Evolutionary conservation across 2,797 vertebrate genomes (phyloP).

Genomic region (Acrocephalus scirpaceus): DNA sequence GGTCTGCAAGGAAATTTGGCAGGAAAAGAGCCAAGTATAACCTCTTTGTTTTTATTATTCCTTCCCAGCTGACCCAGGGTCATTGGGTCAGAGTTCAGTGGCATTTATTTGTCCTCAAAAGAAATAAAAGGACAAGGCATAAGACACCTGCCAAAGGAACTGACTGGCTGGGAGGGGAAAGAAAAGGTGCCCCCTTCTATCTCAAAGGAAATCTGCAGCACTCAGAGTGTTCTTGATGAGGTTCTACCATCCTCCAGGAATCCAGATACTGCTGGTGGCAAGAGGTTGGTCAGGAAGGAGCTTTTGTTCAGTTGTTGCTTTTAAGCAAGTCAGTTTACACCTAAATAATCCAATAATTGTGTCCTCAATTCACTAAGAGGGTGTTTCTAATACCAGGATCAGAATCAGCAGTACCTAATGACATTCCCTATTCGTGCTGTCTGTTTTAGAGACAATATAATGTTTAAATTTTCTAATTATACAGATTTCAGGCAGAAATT

Average conservation of each 20-base stretch:
- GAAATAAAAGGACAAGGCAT: neutral
- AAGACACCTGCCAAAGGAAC: neutral
- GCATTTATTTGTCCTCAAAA: neutral
- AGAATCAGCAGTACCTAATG: neutral
- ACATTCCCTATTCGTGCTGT: neutral
- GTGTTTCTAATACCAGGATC: neutral
- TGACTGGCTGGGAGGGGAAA: neutral
- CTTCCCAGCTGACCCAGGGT: neutral
- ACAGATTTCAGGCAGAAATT: neutral
- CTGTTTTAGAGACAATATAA: neutral
- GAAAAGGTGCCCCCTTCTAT: neutral
- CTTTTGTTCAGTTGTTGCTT: neutral
- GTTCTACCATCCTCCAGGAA: neutral
- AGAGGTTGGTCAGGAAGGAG: neutral
- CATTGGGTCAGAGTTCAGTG: neutral
- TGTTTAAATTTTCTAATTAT: neutral
- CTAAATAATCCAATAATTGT: neutral
- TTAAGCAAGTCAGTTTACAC: neutral
- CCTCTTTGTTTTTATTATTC: neutral
- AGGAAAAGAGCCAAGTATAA: neutral
- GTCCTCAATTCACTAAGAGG: neutral
- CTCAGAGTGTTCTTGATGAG: neutral
- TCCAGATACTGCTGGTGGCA: neutral
- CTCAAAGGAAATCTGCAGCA: neutral
- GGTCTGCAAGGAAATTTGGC: neutral